These are phyloP conservation scores for Polyommatus icarus DNA, from an alignment of 2,888 invertebrate species.

Conservation along the genomic window DNA sequence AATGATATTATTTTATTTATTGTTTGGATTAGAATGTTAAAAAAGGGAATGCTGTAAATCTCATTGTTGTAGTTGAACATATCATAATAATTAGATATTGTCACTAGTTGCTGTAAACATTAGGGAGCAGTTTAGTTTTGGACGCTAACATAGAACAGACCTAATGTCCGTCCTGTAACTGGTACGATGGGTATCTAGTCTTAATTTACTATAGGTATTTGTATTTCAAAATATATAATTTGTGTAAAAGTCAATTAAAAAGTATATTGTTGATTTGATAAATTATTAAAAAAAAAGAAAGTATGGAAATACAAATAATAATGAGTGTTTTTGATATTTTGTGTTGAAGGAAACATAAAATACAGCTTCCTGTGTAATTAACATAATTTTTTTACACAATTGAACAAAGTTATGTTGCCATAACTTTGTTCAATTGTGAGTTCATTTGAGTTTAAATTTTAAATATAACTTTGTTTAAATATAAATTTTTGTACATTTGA, in stretches of 20 bases:
- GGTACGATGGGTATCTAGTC: not conserved
- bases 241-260: not conserved
- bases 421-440: too few species aligned
- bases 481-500: not conserved
- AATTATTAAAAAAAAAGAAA: not conserved
- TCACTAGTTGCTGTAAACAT: not conserved
- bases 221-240: not conserved
- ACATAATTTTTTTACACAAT: not conserved
- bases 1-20: not conserved
- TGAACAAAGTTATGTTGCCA: not conserved
- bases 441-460: too few species aligned
- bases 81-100: conserved; percentile 11
- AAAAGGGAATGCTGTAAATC: not conserved
- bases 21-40: not conserved
- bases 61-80: conserved; percentile 5
- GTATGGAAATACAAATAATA: not conserved
- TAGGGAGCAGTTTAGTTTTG: not conserved
- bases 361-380: not conserved
- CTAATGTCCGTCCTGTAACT: not conserved
- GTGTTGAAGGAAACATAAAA: not conserved
- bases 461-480: not conserved
- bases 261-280: not conserved
- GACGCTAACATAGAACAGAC: not conserved
- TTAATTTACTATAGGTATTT: not conserved
- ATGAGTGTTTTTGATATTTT: not conserved